These are phyloP conservation scores for Pyrgilauda ruficollis DNA, from an alignment of 2,113 vertebrate species.

Conservation along the genomic window DNA sequence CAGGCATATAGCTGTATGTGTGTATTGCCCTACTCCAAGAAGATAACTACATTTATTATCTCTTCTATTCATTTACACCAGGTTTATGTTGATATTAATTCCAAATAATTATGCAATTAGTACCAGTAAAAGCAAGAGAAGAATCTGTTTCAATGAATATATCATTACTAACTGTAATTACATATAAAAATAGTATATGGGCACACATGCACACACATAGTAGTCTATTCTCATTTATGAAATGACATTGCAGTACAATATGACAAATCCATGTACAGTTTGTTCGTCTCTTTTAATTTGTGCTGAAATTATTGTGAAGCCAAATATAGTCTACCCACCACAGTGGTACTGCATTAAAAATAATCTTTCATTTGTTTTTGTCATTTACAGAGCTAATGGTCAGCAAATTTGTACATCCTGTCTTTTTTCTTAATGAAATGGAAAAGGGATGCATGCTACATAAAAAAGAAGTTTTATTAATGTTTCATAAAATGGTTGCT, in stretches of 20 bases:
- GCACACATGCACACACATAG: neutral
- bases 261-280: slow-evolving; percentile 51
- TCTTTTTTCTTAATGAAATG: slow-evolving; percentile 76
- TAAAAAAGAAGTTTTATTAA: slow-evolving; percentile 80
- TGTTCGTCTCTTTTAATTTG: slow-evolving; percentile 56
- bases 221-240: slow-evolving; percentile 32
- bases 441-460: slow-evolving; percentile 72
- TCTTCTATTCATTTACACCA: neutral
- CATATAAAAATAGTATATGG: neutral
- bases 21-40: neutral
- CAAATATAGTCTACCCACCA: slow-evolving; percentile 18
- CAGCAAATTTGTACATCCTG: slow-evolving; percentile 74
- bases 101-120: slow-evolving; percentile 36
- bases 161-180: neutral
- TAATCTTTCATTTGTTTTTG: slow-evolving; percentile 63
- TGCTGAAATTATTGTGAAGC: slow-evolving; percentile 37
- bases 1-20: neutral
- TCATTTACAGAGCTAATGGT: slow-evolving; percentile 72
- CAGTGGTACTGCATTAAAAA: slow-evolving; percentile 46
- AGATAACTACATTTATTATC: neutral
- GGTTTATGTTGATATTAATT: slow-evolving; percentile 13
- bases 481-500: slow-evolving; percentile 83
- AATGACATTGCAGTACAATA: neutral
- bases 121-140: neutral
- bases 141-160: neutral